phyloP scores from a whole-genome alignment of 1,140 invertebrate genomes.

The Antheraea pernyi region DNA sequence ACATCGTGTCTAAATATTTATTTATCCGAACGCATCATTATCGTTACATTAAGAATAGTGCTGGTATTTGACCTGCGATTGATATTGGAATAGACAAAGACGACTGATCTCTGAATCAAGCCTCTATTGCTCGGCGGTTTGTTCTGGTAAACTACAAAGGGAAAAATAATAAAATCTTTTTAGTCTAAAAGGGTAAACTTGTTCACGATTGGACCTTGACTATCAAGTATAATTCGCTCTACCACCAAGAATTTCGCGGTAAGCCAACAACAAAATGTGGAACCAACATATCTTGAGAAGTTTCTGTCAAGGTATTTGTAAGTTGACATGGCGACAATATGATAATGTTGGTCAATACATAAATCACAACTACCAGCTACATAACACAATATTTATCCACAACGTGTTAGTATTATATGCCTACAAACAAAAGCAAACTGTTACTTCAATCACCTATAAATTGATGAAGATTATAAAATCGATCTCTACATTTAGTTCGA shows the following conservation, averaged over 20 bases:
- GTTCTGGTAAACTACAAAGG: too few species aligned
- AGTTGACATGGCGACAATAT: neutral
- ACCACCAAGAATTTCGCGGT: too few species aligned
- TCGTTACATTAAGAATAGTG: neutral
- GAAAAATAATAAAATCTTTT: too few species aligned
- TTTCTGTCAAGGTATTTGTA: neutral
- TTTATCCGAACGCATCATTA: neutral
- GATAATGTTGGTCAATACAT: neutral
- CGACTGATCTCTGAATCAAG: too few species aligned
- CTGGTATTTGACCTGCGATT: neutral
- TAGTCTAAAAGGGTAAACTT: too few species aligned
- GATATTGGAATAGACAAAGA: neutral
- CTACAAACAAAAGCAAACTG: neutral
- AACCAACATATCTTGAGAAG: neutral
- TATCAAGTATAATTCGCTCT: too few species aligned
- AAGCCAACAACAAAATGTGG: too few species aligned
- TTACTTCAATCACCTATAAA: neutral
- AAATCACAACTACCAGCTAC: neutral
- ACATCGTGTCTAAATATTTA: slow-evolving; percentile 11
- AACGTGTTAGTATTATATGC: neutral
- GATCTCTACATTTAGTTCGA: neutral
- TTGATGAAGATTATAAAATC: neutral
- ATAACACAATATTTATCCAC: neutral
- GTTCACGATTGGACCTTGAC: too few species aligned
- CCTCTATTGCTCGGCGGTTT: too few species aligned